Evolutionary conservation across 2,113 vertebrate species (phyloP).

Genomic region (Cariama cristata): DNA sequence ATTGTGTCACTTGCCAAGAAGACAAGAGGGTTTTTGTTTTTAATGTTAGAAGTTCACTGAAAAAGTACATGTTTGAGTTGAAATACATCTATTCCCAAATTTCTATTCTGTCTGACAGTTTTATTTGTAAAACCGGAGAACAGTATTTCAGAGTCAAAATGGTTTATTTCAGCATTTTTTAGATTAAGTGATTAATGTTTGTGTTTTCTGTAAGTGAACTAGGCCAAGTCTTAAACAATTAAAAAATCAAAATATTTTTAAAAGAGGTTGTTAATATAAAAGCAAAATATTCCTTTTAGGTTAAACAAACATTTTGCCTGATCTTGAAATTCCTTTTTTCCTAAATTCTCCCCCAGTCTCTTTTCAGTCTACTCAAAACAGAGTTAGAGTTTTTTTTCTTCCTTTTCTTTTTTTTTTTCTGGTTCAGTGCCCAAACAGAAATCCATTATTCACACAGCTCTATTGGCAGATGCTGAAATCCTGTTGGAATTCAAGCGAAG

Average conservation of each 20-base stretch:
- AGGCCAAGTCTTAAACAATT: background rate
- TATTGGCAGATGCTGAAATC: slow-evolving; percentile 55
- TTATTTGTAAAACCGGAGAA: background rate
- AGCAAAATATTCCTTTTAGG: background rate
- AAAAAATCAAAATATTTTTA: background rate
- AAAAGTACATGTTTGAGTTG: background rate
- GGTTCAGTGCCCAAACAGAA: slow-evolving; percentile 36
- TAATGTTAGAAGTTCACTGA: background rate
- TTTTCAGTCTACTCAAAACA: background rate
- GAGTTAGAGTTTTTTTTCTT: background rate
- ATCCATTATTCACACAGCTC: slow-evolving; percentile 47
- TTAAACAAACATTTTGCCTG: background rate
- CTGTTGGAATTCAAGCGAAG: slow-evolving; percentile 50
- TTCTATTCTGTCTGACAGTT: background rate
- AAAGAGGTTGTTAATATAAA: background rate
- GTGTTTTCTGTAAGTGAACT: background rate
- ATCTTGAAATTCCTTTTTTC: background rate
- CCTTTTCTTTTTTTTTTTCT: background rate
- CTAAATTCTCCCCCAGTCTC: background rate
- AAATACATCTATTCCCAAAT: background rate
- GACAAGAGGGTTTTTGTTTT: background rate
- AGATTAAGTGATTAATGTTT: background rate
- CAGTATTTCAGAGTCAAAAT: background rate
- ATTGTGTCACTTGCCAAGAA: background rate
- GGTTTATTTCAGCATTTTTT: background rate